Conservation (phyloP, 2,888 invertebrate species). For the Dichetophora obliterata region DNA sequence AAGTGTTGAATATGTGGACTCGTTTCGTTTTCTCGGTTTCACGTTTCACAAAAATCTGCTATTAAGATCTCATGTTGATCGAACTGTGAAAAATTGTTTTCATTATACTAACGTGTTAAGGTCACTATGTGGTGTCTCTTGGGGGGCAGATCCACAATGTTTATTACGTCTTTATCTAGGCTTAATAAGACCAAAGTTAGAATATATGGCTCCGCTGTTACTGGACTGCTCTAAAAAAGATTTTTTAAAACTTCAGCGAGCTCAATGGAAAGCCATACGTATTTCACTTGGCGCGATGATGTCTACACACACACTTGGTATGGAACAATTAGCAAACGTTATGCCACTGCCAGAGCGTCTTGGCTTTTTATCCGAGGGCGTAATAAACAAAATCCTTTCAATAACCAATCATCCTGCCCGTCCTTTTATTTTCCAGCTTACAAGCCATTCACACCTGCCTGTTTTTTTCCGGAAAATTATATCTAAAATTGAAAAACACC, state of each 20-base stretch:
- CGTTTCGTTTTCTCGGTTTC: neutral
- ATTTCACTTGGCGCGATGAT: no score
- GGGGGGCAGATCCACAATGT: neutral
- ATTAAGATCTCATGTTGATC: neutral
- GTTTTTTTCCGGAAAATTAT: no score
- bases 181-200: neutral
- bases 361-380: neutral
- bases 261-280: no score
- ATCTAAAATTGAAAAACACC: no score
- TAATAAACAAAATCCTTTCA: neutral
- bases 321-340: neutral
- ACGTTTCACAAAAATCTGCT: neutral
- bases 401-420: no score
- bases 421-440: no score
- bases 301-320: neutral
- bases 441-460: no score
- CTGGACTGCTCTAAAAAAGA: neutral
- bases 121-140: neutral
- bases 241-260: neutral
- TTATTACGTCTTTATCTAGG: neutral
- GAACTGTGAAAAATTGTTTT: neutral
- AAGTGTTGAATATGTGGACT: neutral
- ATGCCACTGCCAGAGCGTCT: neutral
- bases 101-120: neutral
- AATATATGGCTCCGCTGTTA: neutral